Evolutionary conservation across 2,888 invertebrate genomes (phyloP), one percentile per base, ranked within the genome.

Genomic region (Catocala nupta): DNA sequence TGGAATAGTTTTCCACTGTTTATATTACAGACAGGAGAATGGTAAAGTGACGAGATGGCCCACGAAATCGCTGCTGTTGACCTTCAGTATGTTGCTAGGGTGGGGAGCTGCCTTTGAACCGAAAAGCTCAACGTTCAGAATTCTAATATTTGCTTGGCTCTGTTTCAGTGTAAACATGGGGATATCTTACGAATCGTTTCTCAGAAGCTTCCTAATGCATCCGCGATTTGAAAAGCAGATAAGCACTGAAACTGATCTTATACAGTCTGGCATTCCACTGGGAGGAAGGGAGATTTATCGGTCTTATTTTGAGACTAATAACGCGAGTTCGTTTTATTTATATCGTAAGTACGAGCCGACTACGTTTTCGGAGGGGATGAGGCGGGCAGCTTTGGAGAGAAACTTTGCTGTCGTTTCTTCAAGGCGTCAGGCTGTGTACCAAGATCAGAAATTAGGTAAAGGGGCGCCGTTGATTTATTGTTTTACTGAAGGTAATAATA

Each of bases 201-300:
- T 94, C 63, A 88, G 94, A 82, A 93, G 88, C 81, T 94, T 93
- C 83, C 79, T 94, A 86, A 94, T 94, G 90, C 93, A 94, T 72
- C 94, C 94, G 68, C 87, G 94, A 81, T 94, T 89, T 79, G 92
- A 91, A 78, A 94, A 90, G 83, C 94, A 94, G 88, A 93, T 94
- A 87, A 89, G 89, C 70, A 90, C 81, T 65, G 92, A 92, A 81
- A 74, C 83, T 67, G 93, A 93, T 85, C 86, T 94, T 73, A 90
- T 94, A 79, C 84, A 84, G 82, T 92, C 90, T 68, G 79, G 86
- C 71, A 90, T 94, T 77, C 86, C 89, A 71, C 73, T 94, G 81
- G 94, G 93, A 81, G 94, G 94, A 68, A 88, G 93, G 74, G 89
- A 89, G 88, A 90, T 91, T 88, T 93, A 94, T 87, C 89, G 90